Evolutionary conservation across 2,797 vertebrate species (phyloP).

Genomic region (Enteromius anoplus): DNA sequence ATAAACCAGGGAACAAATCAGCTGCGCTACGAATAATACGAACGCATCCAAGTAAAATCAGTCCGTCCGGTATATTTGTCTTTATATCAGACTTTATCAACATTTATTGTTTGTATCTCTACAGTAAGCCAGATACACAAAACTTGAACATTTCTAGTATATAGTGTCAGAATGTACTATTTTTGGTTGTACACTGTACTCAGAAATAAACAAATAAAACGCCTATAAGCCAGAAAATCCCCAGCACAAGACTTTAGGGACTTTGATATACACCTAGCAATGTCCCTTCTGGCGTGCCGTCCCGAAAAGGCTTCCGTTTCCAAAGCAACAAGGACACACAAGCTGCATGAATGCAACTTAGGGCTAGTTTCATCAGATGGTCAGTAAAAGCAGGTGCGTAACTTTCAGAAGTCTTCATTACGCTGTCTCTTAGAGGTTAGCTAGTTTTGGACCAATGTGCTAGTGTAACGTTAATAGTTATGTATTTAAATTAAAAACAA

Average conservation of each 20-base stretch:
- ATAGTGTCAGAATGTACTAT: neutral
- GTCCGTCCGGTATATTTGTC: neutral
- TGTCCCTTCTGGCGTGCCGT: constrained; percentile 30
- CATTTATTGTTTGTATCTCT: neutral
- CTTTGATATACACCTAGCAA: neutral
- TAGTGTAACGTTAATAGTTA: neutral
- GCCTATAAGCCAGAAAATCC: neutral
- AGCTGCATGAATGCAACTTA: neutral
- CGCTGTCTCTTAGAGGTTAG: neutral
- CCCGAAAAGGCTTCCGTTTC: neutral
- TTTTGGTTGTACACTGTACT: neutral
- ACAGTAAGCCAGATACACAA: neutral
- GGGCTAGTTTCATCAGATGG: neutral
- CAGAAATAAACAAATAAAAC: neutral
- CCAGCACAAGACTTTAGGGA: neutral
- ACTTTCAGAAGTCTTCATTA: neutral
- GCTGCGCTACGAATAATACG: neutral
- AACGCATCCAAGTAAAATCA: neutral
- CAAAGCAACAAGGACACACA: constrained; percentile 19
- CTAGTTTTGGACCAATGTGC: neutral
- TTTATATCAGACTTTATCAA: constrained; percentile 10
- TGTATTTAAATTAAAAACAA: neutral
- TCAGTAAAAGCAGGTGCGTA: neutral
- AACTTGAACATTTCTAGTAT: neutral
- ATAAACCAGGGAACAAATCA: neutral